Evolutionary conservation across 1,140 invertebrate species (phyloP).

Genomic region (Rhagoletis zephyria): DNA sequence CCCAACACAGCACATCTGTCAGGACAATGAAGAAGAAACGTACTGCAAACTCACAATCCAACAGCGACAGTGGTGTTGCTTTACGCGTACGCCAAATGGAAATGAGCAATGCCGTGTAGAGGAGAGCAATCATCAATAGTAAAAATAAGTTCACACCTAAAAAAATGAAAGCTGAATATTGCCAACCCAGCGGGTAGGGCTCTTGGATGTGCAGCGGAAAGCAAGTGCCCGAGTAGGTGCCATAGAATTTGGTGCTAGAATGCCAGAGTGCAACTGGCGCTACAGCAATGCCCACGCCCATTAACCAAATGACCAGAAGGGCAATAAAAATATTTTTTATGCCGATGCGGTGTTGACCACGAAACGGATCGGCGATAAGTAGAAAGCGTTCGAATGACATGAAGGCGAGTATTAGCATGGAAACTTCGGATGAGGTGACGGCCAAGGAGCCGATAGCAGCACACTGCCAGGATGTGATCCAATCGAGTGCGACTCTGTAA

Average conservation of each 20-base stretch:
- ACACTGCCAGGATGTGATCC: slow-evolving; percentile 82
- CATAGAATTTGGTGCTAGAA: slow-evolving; percentile 80
- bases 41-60: slow-evolving; percentile 80
- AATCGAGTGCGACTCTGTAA: slow-evolving; percentile 76
- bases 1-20: slow-evolving; percentile 84
- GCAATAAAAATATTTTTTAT: slow-evolving; percentile 75
- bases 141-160: slow-evolving; percentile 80
- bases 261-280: slow-evolving; percentile 81
- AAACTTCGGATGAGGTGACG: slow-evolving; percentile 83
- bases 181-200: slow-evolving; percentile 81
- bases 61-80: slow-evolving; percentile 77
- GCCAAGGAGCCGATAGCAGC: slow-evolving; percentile 79
- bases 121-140: slow-evolving; percentile 77
- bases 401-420: slow-evolving; percentile 83
- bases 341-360: slow-evolving; percentile 75
- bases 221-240: slow-evolving; percentile 79
- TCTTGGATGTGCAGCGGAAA: slow-evolving; percentile 84
- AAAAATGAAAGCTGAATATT: slow-evolving; percentile 84
- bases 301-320: slow-evolving; percentile 77
- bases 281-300: slow-evolving; percentile 78
- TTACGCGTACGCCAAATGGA: slow-evolving; percentile 79
- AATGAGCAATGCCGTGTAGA: slow-evolving; percentile 80
- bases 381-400: slow-evolving; percentile 85
- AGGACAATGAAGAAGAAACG: slow-evolving; percentile 85
- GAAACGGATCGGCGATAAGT: slow-evolving; percentile 81